phyloP scores from a whole-genome alignment of 2,888 invertebrate genomes.

The Itoplectis maculator region DNA sequence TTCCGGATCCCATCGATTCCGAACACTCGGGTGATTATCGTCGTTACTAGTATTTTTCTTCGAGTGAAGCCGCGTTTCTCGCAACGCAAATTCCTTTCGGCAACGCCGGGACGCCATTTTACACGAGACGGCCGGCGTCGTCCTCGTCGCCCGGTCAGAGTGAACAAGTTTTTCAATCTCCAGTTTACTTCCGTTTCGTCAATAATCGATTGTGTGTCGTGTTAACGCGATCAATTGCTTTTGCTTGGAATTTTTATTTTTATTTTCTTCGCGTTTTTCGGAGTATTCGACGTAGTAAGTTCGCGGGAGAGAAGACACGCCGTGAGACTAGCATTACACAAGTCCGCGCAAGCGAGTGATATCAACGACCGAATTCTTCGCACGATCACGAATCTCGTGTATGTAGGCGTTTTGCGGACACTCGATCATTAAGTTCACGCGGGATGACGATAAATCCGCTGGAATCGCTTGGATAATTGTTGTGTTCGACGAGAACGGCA shows the following conservation, averaged over 20 bases:
- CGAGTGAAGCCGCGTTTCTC: background rate
- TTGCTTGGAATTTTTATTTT: background rate
- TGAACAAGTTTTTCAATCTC: background rate
- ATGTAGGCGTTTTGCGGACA: background rate
- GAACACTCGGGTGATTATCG: slow-evolving; percentile 9
- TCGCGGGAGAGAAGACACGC: background rate
- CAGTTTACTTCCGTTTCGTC: background rate
- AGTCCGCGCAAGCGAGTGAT: background rate
- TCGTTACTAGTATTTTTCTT: background rate
- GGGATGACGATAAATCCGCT: background rate
- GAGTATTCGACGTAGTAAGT: background rate
- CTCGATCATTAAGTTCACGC: background rate
- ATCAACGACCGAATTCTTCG: background rate
- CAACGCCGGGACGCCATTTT: slow-evolving; percentile 67
- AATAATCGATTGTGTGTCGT: background rate
- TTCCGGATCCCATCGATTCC: background rate
- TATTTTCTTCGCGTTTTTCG: background rate
- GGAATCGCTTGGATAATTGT: background rate
- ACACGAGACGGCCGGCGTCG: slow-evolving; percentile 63
- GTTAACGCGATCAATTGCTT: background rate
- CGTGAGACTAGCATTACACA: background rate
- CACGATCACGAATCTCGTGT: slow-evolving; percentile 9
- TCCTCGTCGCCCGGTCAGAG: slow-evolving; percentile 16
- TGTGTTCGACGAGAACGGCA: background rate
- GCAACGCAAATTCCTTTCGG: background rate